These are phyloP conservation scores for Lagothrix lagotricha DNA, from an alignment of 2,797 vertebrate species.

Conservation along the genomic window DNA sequence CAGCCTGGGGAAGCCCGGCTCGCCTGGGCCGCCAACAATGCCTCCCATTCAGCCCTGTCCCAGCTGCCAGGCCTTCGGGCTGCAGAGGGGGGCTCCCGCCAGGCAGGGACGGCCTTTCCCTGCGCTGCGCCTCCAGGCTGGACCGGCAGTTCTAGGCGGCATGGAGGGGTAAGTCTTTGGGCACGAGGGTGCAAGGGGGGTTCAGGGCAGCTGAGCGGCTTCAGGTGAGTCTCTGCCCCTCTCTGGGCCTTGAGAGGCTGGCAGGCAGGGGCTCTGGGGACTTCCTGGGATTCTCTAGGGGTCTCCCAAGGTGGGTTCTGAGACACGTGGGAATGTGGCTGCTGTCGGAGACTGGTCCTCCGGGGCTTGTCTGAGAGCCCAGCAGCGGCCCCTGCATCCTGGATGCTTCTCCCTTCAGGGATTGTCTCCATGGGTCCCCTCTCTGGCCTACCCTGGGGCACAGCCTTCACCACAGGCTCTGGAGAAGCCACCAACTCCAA, in stretches of 20 bases:
- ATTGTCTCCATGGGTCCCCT: neutral
- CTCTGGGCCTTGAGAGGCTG: neutral
- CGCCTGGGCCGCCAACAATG: slow-evolving; percentile 58
- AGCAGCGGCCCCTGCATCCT: neutral
- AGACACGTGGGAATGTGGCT: neutral
- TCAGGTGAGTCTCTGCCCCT: neutral
- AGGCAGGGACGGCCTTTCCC: neutral
- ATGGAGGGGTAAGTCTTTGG: slow-evolving; percentile 71
- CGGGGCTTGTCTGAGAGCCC: neutral
- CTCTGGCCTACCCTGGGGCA: neutral
- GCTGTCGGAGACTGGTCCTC: neutral
- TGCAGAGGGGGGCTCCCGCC: neutral
- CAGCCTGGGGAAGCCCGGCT: slow-evolving; percentile 26
- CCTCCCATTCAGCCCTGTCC: slow-evolving; percentile 69
- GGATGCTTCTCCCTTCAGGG: neutral
- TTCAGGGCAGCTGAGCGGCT: neutral
- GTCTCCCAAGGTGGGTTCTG: neutral
- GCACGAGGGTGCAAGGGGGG: neutral
- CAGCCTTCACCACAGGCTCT: neutral
- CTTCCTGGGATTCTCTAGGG: neutral
- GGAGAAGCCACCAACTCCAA: neutral
- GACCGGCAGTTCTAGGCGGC: neutral
- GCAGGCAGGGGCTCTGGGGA: neutral
- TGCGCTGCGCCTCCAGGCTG: neutral
- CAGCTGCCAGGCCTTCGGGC: slow-evolving; percentile 4